These are phyloP conservation scores for Drosophila rufa DNA, from an alignment of 1,140 invertebrate genomes.

Conservation along the genomic window DNA sequence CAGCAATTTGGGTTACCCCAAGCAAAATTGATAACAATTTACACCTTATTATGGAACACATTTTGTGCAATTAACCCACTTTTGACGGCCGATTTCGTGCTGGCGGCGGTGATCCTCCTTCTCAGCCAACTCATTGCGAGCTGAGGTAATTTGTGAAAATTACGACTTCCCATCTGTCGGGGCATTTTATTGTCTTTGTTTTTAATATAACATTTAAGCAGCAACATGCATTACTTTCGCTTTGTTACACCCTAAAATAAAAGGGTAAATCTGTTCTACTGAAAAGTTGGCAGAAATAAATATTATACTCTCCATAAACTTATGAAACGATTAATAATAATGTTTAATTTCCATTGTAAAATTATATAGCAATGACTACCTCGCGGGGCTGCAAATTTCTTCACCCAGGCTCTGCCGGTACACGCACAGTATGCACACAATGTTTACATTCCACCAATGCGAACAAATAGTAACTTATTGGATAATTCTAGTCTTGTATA, in stretches of 20 bases:
- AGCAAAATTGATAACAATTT: slow-evolving; percentile 72
- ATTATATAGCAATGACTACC: too few species aligned
- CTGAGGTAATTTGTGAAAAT: slow-evolving; percentile 69
- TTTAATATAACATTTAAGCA: slow-evolving; percentile 38
- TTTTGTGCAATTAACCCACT: slow-evolving; percentile 61
- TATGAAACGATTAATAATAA: not conserved
- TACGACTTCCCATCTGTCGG: slow-evolving; percentile 59
- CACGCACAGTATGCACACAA: too few species aligned
- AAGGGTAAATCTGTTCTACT: not conserved
- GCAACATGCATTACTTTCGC: slow-evolving; percentile 47
- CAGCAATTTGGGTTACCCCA: slow-evolving; percentile 39
- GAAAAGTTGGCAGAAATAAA: not conserved
- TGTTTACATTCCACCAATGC: too few species aligned
- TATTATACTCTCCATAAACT: not conserved
- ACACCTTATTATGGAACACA: slow-evolving; percentile 70
- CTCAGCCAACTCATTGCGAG: slow-evolving; percentile 34
- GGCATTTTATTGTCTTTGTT: slow-evolving; percentile 61
- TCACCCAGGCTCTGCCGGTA: too few species aligned
- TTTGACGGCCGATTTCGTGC: slow-evolving; percentile 18
- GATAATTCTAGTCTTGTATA: too few species aligned
- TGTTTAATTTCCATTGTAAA: not conserved
- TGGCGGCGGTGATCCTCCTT: slow-evolving; percentile 29
- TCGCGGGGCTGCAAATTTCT: too few species aligned
- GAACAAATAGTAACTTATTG: too few species aligned
- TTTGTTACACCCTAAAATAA: slow-evolving; percentile 23